Conservation (phyloP, 2,888 invertebrate genomes). For the Glyphotaelius pellucidus region DNA sequence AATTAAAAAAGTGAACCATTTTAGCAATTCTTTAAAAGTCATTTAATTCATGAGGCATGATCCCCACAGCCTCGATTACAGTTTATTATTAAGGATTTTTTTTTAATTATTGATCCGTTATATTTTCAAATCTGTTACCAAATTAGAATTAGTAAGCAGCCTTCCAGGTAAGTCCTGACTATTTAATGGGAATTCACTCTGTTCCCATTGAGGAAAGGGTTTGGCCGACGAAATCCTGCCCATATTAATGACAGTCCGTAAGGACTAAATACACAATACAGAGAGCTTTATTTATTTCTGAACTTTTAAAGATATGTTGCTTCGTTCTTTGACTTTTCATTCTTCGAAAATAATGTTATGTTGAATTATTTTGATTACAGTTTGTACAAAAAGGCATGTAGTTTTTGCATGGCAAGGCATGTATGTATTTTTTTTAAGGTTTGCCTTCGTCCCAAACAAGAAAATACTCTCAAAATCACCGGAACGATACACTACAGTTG, state of each 20-base stretch:
- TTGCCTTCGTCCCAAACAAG: no score
- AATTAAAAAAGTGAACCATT: background rate
- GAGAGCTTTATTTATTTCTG: background rate
- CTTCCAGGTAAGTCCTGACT: background rate
- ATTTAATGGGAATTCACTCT: background rate
- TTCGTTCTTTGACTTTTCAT: background rate
- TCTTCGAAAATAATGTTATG: background rate
- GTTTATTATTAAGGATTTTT: no score
- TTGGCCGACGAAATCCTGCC: constrained; percentile 25
- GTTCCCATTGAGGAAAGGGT: constrained; percentile 12
- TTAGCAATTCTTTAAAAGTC: background rate
- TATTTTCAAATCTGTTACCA: background rate
- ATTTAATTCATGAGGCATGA: background rate
- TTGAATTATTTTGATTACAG: background rate
- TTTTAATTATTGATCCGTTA: background rate
- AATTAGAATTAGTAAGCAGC: background rate
- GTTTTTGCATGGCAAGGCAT: no score
- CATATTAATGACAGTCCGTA: constrained; percentile 19
- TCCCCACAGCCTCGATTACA: background rate
- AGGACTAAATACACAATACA: background rate
- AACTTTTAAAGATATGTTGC: background rate
- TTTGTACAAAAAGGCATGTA: no score
- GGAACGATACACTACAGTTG: no score
- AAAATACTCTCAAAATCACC: no score
- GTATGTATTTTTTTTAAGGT: no score